Evolutionary conservation across 1,140 invertebrate species (phyloP), one percentile per base, ranked within the genome.

Genomic region (Trypoxylus dichotomus): DNA sequence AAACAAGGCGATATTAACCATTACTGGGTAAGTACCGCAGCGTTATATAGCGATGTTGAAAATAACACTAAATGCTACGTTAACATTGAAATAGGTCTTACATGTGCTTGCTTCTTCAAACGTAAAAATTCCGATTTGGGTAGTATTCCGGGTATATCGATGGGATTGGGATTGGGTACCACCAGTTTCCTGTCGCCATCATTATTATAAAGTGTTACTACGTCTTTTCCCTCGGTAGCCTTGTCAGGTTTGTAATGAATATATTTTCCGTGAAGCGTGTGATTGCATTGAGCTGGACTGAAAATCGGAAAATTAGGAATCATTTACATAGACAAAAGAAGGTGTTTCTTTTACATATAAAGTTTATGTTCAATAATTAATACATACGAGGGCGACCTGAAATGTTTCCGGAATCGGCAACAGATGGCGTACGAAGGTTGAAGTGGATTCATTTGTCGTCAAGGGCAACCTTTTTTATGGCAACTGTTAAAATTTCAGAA

Each of bases 71-170:
- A 13, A 13, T n/a, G 47, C 47, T 1, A 58, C 7, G 25, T 42
- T 25, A 13, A 0, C 1, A 25, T 24, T 29, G 15, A 79, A 0
- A 21, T 19, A 3, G 15, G 10, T 5, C 75, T 80, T 79, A 83
- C 83, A 43, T 81, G 77, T 15, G 83, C 82, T 78, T 85, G 81
- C 25, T 84, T 79, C 43, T 84, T 82, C 1, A 85, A 63, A 60
- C 84, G 77, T 76, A 81, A 13, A 54, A 82, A 84, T 77, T 85
- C 83, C 0, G 79, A 79, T 74, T 79, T 79, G 1, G 80, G 77
- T 11, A 83, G 79, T 54, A 85, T 83, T 19, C 77, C 83, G 0
- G 84, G 85, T 21, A 78, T 77, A 73, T 82, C 83, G 7, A 82
- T 73, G n/a, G 83, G 83, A 13, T 82, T 58, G 73, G 79, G 74